Evolutionary conservation across 2,113 vertebrate species (phyloP), one percentile per base, ranked within the genome.

Genomic region (Lampris megalopsis): DNA sequence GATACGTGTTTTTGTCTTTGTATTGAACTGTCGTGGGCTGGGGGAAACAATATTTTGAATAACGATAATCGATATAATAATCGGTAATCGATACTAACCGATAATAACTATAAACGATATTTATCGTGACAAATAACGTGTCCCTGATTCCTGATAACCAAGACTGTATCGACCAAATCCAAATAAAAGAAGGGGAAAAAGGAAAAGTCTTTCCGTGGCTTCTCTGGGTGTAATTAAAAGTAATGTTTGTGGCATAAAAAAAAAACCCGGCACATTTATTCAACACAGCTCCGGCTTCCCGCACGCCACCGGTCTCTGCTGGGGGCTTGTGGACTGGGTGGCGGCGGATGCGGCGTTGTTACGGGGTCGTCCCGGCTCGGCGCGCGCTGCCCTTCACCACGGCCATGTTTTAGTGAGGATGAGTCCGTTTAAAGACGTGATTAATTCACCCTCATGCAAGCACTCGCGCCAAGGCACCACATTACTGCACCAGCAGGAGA

Each of bases 341-440:
- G 80, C 86, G 63, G 77, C 56, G n/a, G 1, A 43, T 63, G 61
- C 24, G 48, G 45, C 36, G 56, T 59, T 82, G 81, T 79, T 60
- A 66, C 68, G 38, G 56, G 83, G 82, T 90, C 85, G 65, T 63
- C 74, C 6, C 71, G 57, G 58, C 73, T 70, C 71, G 40, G 54
- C 73, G 69, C 3, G 43, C 5, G 2, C 52, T 80, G 80, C 67
- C 82, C 85, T 86, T 82, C 68, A 11, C 63, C 13, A 35, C 78
- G 75, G 84, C 56, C 48, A 61, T 72, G 78, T 84, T 83, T 80
- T 75, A 10, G 9, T 53, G 71, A 71, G 79, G 75, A 75, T 69
- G 86, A 86, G 71, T 87, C 74, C 75, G 82, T 88, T 75, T 74
- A 49, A 61, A 76, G 71, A 69, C 70, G 73, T 91, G 85, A 92